Evolutionary conservation across 1,140 invertebrate genomes (phyloP), one percentile per base, ranked within the genome.

Genomic region (Pinna nobilis): DNA sequence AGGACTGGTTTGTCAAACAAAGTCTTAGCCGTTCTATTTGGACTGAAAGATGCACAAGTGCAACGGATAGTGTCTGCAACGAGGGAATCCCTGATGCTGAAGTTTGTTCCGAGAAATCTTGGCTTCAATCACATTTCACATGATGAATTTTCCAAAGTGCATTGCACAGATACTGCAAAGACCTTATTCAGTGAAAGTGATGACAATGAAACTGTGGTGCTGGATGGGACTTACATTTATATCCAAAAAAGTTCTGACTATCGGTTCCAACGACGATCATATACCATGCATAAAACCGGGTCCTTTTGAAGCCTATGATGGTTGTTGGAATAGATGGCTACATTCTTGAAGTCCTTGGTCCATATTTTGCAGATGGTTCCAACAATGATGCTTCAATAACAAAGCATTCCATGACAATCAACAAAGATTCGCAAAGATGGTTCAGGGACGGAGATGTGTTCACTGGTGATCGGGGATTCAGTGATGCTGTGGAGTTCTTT

Each of bases 11-110:
- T 70, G 30, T 50, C 39, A 3, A 64, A 64, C 35, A 50, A 33
- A 28, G 18, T 71, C 7, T 23, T 71, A 4, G 32, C 59, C 6
- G 55, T 49, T 1, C 18, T 71, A 2, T 71, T 71, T 41, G 37
- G 41, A 23, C 55, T 64, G n/a, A 37, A 20, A 1, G 55, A 57
- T 15, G n/a, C 32, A 15, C 55, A 59, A 33, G 55, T 59, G n/a
- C n/a, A n/a, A n/a, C n/a, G n/a, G n/a, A n/a, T n/a, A n/a, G n/a
- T n/a, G n/a, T n/a, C n/a, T n/a, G n/a, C n/a, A n/a, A n/a, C n/a
- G n/a, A n/a, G n/a, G n/a, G n/a, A n/a, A n/a, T n/a, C n/a, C n/a
- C n/a, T n/a, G n/a, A n/a, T n/a, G n/a, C 25, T 4, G 47, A 18
- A 6, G 3, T 49, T 4, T 49, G 47, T 49, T 4, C 47, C 47